Evolutionary conservation across 1,140 invertebrate genomes (phyloP).

Genomic region (Drosophila trapezifrons): DNA sequence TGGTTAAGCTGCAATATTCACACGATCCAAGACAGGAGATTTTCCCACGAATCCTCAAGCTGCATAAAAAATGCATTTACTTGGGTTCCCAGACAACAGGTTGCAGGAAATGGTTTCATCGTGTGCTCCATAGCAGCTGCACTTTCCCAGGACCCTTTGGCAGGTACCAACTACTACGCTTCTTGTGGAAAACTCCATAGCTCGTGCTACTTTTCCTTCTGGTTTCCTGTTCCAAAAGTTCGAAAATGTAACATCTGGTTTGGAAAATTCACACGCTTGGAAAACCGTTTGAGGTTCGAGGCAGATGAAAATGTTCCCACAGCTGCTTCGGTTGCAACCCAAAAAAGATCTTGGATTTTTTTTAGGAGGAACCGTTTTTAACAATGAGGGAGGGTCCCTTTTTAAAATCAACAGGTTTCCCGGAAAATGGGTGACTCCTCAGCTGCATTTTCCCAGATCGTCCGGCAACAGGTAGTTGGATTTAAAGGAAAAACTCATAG

Average conservation of each 20-base stretch:
- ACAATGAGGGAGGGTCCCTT: slow-evolving; percentile 19
- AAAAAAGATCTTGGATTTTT: slow-evolving; percentile 13
- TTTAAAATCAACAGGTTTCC: slow-evolving; percentile 33
- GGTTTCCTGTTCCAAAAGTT: slow-evolving; percentile 16
- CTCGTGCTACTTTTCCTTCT: slow-evolving; percentile 11
- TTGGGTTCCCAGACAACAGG: slow-evolving; percentile 33
- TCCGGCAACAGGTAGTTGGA: slow-evolving; percentile 36
- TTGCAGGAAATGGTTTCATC: slow-evolving; percentile 23
- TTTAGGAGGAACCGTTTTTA: slow-evolving; percentile 21
- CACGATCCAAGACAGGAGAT: slow-evolving; percentile 19
- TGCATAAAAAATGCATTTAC: neutral
- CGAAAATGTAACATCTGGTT: slow-evolving; percentile 13
- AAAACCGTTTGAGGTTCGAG: slow-evolving; percentile 2
- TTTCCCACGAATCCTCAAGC: slow-evolving; percentile 26
- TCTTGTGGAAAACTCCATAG: slow-evolving; percentile 1
- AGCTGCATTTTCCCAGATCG: slow-evolving; percentile 14
- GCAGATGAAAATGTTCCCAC: slow-evolving; percentile 45
- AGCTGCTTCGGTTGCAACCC: slow-evolving; percentile 42
- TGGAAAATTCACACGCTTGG: slow-evolving; percentile 38
- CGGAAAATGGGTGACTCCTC: slow-evolving; percentile 22
- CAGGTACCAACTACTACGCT: slow-evolving; percentile 16
- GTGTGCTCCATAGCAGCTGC: slow-evolving; percentile 30
- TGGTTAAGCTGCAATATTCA: slow-evolving; percentile 17
- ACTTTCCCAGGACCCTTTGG: slow-evolving; percentile 17
- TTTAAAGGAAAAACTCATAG: neutral